These are phyloP conservation scores for Chaetodon trifascialis DNA, from an alignment of 2,113 vertebrate species.

Conservation along the genomic window DNA sequence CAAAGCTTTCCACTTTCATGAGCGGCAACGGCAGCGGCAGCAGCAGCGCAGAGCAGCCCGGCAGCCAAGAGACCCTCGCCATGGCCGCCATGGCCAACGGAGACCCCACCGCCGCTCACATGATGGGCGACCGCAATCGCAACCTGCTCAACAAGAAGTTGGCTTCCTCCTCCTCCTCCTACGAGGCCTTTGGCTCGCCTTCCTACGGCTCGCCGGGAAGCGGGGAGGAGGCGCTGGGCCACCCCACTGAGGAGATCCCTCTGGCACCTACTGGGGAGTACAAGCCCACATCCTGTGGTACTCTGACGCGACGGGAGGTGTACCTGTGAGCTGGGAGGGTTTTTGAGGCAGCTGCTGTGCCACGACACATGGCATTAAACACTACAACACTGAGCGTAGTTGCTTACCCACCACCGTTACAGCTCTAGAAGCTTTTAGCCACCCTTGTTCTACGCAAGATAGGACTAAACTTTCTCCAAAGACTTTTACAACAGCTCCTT, in stretches of 20 bases:
- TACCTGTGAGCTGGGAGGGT: slow-evolving; percentile 91
- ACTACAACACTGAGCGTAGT: slow-evolving; percentile 45
- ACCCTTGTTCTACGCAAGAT: slow-evolving; percentile 39
- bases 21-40: slow-evolving; percentile 84
- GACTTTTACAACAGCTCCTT: slow-evolving; percentile 67
- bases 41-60: slow-evolving; percentile 87
- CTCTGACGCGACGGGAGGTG: slow-evolving; percentile 98
- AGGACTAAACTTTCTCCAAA: slow-evolving; percentile 74
- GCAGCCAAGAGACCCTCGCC: slow-evolving; percentile 95
- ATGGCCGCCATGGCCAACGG: slow-evolving; percentile 90
- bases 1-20: slow-evolving; percentile 99
- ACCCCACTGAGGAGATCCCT: slow-evolving; percentile 95
- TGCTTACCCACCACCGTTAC: slow-evolving; percentile 56
- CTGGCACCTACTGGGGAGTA: slow-evolving; percentile 97
- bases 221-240: slow-evolving; percentile 77
- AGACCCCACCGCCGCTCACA: slow-evolving; percentile 89
- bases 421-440: slow-evolving; percentile 67
- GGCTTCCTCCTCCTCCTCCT: slow-evolving; percentile 92
- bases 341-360: slow-evolving; percentile 22
- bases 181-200: slow-evolving; percentile 93
- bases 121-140: slow-evolving; percentile 98
- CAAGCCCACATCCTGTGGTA: slow-evolving; percentile 96
- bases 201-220: slow-evolving; percentile 92
- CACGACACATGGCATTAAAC: slow-evolving; percentile 33
- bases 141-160: slow-evolving; percentile 99